A percentile compares a stretch with the other conserved stretches of the same genome.
phyloP scores from a whole-genome alignment of 2,888 invertebrate genomes.

The Atherix ibis region DNA sequence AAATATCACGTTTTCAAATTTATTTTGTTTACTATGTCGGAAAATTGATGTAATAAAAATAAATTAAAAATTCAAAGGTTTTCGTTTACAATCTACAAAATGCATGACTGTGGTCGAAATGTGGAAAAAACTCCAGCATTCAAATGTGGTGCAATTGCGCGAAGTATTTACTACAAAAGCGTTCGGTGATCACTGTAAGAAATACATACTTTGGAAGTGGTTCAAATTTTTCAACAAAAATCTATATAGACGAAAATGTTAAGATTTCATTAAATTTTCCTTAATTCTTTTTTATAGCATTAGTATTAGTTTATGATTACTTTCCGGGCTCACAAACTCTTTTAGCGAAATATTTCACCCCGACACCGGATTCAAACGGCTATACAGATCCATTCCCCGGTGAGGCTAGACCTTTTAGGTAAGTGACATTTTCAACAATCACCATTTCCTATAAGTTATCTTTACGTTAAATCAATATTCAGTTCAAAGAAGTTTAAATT shows the following conservation, averaged over 20 bases:
- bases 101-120: constrained; percentile 73
- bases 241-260: no score
- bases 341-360: constrained; percentile 66
- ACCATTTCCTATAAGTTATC: no score
- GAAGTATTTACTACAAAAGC: constrained; percentile 91
- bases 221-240: no score
- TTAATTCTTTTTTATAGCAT: constrained; percentile 36
- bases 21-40: constrained; percentile 6
- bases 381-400: constrained; percentile 66
- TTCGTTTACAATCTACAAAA: constrained; percentile 66
- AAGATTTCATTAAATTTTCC: no score
- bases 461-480: no score
- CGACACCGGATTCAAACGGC: constrained; percentile 42
- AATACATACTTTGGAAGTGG: no score
- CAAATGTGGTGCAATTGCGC: constrained; percentile 82
- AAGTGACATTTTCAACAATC: constrained; percentile 4
- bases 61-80: constrained; percentile 39
- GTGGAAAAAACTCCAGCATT: constrained; percentile 92
- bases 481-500: no score
- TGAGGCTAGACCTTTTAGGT: constrained; percentile 45
- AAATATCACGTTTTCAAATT: constrained; percentile 17
- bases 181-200: constrained; percentile 89
- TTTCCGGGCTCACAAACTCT: constrained; percentile 83
- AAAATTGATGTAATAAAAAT: not conserved
- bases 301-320: constrained; percentile 93